Base-by-base conservation (phyloP, 2,888 invertebrate genomes). In the Hipparchia semele region DNA sequence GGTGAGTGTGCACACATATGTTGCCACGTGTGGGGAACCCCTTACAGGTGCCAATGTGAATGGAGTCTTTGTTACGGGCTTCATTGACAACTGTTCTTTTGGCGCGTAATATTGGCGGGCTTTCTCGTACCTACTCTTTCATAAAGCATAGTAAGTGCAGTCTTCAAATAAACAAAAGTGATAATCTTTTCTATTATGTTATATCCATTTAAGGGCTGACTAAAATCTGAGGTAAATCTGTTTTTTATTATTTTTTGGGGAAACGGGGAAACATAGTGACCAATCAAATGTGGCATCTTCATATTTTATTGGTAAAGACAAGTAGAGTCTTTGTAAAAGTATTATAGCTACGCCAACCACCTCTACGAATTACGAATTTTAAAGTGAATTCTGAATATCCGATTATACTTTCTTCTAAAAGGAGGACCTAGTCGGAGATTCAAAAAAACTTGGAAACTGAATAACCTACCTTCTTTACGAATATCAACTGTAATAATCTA, bases 11-110 rank as follows among this genome's bases (percentile, higher is more conserved):
- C 81, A 82, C 82, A 83, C 89, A 90, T 89, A 89, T 90, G 90
- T 85, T 84, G 87, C 89, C 89, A 91, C 92, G 91, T 90, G 89
- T 86, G 86, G 90, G 92, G 90, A 90, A 90, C 87, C 92, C 91
- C 88, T 85, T 87, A 92, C 93, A 93, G 94, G 93, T 93, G 93
- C 86, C 84, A 76, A 77, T 77, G 81, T 90, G 86, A 91, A 91
- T 90, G 90, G 85, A 79, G 78, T 82, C 85, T 86, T 92, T 92
- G 91, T 92, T 84, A 80, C 78, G 81, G 81, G 77, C 80, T 86
- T 86, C 92, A 93, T 92, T 92, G 86, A 92, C 87, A 84, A 88
- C 85, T 87, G 87, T 84, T 86, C 86, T 86, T 90, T 91, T 89
- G 89, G 87, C 91, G 91, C 88, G 87, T 83, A 86, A 84, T 86